Base-by-base conservation (phyloP, 1,140 invertebrate species). In the Drosophila pseudoobscura region DNA sequence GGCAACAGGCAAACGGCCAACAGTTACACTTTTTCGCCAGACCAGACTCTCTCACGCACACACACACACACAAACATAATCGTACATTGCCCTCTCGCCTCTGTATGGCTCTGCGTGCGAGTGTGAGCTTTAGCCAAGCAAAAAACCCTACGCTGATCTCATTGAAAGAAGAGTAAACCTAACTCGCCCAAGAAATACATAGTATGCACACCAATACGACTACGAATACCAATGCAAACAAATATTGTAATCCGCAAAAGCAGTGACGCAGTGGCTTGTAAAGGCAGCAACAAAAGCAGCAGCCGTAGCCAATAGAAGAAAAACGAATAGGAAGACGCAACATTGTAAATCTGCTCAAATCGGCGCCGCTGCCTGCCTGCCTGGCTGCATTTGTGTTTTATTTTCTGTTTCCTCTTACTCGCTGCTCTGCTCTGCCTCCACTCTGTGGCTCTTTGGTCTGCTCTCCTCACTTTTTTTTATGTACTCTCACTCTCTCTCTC, bases 131-230 rank as follows among this genome's bases (percentile, higher is more conserved):
- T 68, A 49, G 62, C 62, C 51, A 31, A 44, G 43, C 46, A 39
- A 35, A 45, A 80, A 85, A 65, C 49, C 51, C 53, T 74, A 70
- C 80, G 78, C 80, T 85, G 80, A 85, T 87, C 78, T 85, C 82
- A 85, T 87, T 87, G 74, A 85, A 85, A 73, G 61, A 77, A 80
- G 60, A 68, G 58, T 41, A 69, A 53, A 50, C 61, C 35, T 11
- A 13, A 13, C 35, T 39, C 11, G 11, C 35, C 3, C 35, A 39
- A 39, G 35, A 13, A 26, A 26, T 26, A 26, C 24, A 26, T 26
- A 13, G 11, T 39, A 41, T 73, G 69, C 64, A 52, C 20, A 52
- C 20, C 55, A 29, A 11, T 8, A 46, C 50, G 35, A 39, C 3
- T 39, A 39, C 50, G 35, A 39, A 11, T 39, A 39, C 35, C 35